Evolutionary conservation across 2,888 invertebrate genomes (phyloP), one percentile per base, ranked within the genome.

Genomic region (Melikaiella ostensackeni): DNA sequence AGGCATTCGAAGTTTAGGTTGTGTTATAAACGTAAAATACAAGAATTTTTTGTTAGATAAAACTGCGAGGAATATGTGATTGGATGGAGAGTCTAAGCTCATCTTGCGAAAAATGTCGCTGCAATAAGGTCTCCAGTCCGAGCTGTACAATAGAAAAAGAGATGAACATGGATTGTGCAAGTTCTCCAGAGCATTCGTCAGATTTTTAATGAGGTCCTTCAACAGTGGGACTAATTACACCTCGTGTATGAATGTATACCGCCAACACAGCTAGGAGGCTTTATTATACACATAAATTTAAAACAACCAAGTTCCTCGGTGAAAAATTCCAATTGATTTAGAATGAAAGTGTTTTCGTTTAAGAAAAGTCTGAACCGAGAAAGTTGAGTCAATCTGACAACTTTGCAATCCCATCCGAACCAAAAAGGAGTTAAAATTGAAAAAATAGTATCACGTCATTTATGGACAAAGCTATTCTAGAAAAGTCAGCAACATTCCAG

Each of bases 181-280:
- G 46, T 59, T 64, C 76, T 73, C 46, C 74, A 74, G 82, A 79
- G 81, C 79, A 82, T 78, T 81, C 81, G 79, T 82, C 82, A 77
- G 77, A 75, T 70, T 30, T 81, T 81, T 82, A 82, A 82, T 82
- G 80, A 82, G 82, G 77, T 79, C 50, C 81, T 80, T 75, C 55
- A 79, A 75, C 33, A 61, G 21, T 30, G 27, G 27, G 42, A 82
- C 81, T 82, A 81, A 81, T 82, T 82, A 77, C 74, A 76, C 77
- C 75, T 74, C 21, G 21, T 21, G 55, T 55, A 55, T 55, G 11
- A 55, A 55, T 55, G 21, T 55, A 55, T 4, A 21, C 21, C 55
- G 21, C 8, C 55, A 55, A 21, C n/a, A 55, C 5, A n/a, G n/a
- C n/a, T n/a, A 55, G 19, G 4, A 21, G 21, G 21, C 55, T 55